These are phyloP conservation scores for Ctenopoma kingsleyae DNA, from an alignment of 2,797 vertebrate species.

Conservation along the genomic window DNA sequence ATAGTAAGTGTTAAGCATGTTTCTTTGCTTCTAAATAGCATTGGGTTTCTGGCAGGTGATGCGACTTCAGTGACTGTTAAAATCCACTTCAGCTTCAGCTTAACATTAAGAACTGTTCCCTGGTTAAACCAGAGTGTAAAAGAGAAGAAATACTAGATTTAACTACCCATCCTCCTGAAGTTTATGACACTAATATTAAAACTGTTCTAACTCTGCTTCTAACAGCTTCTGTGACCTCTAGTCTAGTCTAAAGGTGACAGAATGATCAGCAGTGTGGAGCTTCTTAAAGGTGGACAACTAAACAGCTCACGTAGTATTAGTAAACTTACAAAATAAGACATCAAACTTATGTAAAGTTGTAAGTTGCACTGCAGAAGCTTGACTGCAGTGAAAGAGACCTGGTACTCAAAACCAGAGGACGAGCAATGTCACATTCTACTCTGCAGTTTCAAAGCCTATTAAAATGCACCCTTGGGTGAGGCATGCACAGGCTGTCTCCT, in stretches of 20 bases:
- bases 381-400: conserved; percentile 41
- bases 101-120: too few species aligned
- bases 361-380: conserved; percentile 26
- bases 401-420: conserved; percentile 67
- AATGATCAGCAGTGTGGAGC: conserved; percentile 17
- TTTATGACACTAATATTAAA: conserved; percentile 37
- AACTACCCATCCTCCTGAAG: conserved; percentile 16
- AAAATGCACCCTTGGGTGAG: conserved; percentile 77
- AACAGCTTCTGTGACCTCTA: conserved; percentile 12
- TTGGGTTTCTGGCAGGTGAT: too few species aligned
- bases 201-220: conserved; percentile 6
- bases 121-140: too few species aligned
- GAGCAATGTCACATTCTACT: conserved; percentile 70
- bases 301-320: background rate
- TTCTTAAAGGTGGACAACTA: background rate
- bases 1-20: too few species aligned
- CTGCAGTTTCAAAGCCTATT: conserved; percentile 74
- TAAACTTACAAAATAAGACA: background rate
- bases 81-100: too few species aligned
- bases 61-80: too few species aligned
- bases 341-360: conserved; percentile 14
- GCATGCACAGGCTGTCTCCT: conserved; percentile 63
- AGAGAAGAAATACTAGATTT: conserved; percentile 42
- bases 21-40: too few species aligned
- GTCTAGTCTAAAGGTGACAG: conserved; percentile 26